A percentile compares a stretch with the other conserved stretches of the same genome.
Evolutionary conservation across 1,140 invertebrate species (phyloP).

Genomic region (Leptinotarsa defecta): DNA sequence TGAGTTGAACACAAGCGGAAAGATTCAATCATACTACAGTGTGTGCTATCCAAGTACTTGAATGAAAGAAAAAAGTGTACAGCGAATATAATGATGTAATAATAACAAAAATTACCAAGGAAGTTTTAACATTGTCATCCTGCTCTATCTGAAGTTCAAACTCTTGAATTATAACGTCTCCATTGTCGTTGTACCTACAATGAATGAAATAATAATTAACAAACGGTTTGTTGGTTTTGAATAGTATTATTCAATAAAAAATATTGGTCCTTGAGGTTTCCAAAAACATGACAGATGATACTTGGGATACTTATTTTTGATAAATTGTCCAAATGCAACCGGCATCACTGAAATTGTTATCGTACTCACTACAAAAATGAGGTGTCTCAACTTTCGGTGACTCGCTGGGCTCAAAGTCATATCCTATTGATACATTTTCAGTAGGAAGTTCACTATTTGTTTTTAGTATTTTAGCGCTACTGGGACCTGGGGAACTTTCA

Average conservation of each 20-base stretch:
- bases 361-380: not conserved
- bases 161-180: no score
- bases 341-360: no score
- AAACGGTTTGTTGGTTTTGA: not conserved
- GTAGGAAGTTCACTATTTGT: conserved; percentile 2
- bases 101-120: not conserved
- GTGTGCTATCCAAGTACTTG: not conserved
- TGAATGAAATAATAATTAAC: no score
- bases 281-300: not conserved
- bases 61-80: not conserved
- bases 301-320: not conserved
- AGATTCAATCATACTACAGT: not conserved
- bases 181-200: no score
- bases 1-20: not conserved
- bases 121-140: not conserved
- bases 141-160: not conserved
- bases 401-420: not conserved
- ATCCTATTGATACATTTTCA: not conserved
- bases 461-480: not conserved
- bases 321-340: not conserved
- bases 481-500: conserved; percentile 5
- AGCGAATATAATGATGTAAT: not conserved
- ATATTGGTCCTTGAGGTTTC: not conserved
- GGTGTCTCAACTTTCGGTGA: not conserved
- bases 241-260: conserved; percentile 2